Conservation (phyloP, 2,888 invertebrate genomes). For the Eledone cirrhosa region DNA sequence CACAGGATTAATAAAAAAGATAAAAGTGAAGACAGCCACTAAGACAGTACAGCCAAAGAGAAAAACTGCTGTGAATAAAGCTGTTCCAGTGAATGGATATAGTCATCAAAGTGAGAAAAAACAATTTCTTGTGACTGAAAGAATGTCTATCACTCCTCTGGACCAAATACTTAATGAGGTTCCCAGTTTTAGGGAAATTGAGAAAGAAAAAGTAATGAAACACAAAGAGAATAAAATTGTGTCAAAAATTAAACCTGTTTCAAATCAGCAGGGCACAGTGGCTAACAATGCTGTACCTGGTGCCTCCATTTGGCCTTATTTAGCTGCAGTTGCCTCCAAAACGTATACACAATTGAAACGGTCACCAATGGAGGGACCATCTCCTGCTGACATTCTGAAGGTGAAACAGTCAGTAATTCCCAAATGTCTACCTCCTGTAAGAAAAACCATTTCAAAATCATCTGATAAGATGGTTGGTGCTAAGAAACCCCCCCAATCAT, state of each 20-base stretch:
- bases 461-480: no score
- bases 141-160: not conserved
- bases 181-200: not conserved
- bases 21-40: not conserved
- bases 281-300: no score
- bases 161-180: not conserved
- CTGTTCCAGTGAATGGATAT: not conserved
- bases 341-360: slow-evolving; percentile 2
- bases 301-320: not conserved
- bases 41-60: not conserved
- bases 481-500: no score
- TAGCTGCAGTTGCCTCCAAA: not conserved
- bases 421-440: no score
- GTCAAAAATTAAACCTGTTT: not conserved
- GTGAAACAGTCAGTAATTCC: no score
- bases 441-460: no score
- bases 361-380: slow-evolving; percentile 15
- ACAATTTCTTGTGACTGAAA: not conserved
- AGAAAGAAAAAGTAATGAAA: slow-evolving; percentile 11
- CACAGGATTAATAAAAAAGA: not conserved
- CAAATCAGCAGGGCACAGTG: no score
- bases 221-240: slow-evolving; percentile 9
- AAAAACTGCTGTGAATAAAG: not conserved
- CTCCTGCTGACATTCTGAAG: not conserved
- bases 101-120: not conserved